These are phyloP conservation scores for Phacellophora camtschatica DNA, from an alignment of 30 jellyfish, hydroid and myxozoan genomes.

Conservation along the genomic window DNA sequence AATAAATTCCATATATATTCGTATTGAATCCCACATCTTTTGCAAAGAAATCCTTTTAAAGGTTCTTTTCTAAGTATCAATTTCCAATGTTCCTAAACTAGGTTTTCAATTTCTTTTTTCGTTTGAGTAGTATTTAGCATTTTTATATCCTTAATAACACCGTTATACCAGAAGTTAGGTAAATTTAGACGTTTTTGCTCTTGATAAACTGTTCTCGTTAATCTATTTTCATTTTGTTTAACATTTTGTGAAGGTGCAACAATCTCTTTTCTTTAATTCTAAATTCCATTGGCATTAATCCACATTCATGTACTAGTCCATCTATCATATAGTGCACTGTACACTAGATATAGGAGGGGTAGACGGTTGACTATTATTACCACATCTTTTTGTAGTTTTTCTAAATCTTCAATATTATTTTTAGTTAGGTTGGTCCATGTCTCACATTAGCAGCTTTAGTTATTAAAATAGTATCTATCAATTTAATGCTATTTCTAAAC, in stretches of 20 bases:
- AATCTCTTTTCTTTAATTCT: constrained; percentile 8
- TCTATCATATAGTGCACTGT: too few relatives aligned
- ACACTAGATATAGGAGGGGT: too few relatives aligned
- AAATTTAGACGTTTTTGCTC: constrained; percentile 21
- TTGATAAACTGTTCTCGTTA: constrained; percentile 2
- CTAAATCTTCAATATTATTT: not conserved
- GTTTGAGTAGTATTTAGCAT: not conserved
- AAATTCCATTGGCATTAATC: constrained; percentile 27
- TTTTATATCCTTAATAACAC: constrained; percentile 7
- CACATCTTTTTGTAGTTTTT: constrained; percentile 23
- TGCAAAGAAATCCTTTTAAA: too few relatives aligned
- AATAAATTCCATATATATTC: too few relatives aligned
- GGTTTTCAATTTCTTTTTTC: not conserved
- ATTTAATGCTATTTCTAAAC: constrained; percentile 8
- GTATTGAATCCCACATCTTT: too few relatives aligned
- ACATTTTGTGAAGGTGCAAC: not conserved
- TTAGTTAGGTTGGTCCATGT: constrained; percentile 20
- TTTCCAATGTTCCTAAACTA: not conserved
- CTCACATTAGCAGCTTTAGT: constrained; percentile 5
- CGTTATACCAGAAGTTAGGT: constrained; percentile 23
- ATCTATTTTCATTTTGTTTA: constrained; percentile 10
- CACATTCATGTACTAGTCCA: constrained; percentile 11
- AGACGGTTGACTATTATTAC: not conserved
- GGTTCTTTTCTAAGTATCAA: not conserved
- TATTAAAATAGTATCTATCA: not conserved